phyloP scores from a whole-genome alignment of 1,140 invertebrate genomes.

The Heliothis subflexa region DNA sequence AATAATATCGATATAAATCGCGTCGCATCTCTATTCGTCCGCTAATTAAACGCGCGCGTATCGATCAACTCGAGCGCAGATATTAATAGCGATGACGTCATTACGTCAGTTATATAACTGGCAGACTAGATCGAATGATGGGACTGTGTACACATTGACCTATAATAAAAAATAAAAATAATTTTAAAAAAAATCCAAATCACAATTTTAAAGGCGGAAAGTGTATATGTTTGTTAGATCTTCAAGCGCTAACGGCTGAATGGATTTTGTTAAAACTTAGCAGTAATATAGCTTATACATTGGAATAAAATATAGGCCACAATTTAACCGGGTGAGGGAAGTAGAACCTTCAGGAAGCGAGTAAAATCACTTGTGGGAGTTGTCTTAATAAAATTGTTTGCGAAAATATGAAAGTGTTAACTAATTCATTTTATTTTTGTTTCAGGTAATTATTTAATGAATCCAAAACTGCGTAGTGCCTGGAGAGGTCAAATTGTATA shows the following conservation, averaged over 20 bases:
- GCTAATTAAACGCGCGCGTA: neutral
- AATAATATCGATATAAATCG: neutral
- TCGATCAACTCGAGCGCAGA: neutral
- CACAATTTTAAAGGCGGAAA: neutral
- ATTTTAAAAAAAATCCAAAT: no score
- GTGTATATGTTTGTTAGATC: no score
- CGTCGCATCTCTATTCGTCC: neutral
- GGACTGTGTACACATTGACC: neutral
- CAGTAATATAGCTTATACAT: no score
- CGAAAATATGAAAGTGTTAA: neutral
- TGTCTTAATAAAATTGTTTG: no score
- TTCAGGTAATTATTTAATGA: neutral
- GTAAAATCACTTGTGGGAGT: no score
- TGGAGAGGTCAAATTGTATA: neutral
- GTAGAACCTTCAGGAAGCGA: no score
- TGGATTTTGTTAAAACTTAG: no score
- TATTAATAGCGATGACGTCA: constrained; percentile 11
- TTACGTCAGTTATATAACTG: neutral
- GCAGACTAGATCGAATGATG: neutral
- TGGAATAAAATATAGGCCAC: no score
- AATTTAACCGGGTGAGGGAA: no score
- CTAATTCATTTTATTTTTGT: neutral
- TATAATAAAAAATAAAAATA: no score
- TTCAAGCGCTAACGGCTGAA: no score
- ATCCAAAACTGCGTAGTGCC: neutral